Evolutionary conservation across 2,113 vertebrate genomes (phyloP).

Genomic region (Oncorhynchus keta): DNA sequence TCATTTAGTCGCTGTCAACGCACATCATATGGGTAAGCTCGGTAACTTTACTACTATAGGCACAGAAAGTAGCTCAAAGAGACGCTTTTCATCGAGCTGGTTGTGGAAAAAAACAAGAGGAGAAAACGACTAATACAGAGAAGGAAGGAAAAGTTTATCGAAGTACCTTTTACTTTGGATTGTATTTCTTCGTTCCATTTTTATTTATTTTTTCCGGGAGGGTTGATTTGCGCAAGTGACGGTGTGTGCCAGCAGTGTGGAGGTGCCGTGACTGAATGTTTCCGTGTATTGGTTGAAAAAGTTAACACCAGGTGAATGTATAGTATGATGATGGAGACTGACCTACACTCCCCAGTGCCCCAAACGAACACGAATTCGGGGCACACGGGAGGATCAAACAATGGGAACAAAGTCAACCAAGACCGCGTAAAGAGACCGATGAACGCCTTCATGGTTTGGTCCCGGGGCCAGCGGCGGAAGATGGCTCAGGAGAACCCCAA

Average conservation of each 20-base stretch:
- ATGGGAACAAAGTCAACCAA: conserved; percentile 83
- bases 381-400: conserved; percentile 80
- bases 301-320: conserved; percentile 86
- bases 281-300: conserved; percentile 69
- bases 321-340: conserved; percentile 99
- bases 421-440: conserved; percentile 90
- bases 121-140: conserved; percentile 17
- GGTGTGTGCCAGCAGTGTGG: conserved; percentile 18
- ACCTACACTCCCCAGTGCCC: conserved; percentile 90
- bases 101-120: conserved; percentile 42
- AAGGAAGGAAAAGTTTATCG: conserved; percentile 14
- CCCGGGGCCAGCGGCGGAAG: conserved; percentile 82
- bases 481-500: conserved; percentile 87
- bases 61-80: conserved; percentile 65
- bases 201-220: conserved; percentile 25
- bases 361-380: conserved; percentile 88
- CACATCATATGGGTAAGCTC: conserved; percentile 83
- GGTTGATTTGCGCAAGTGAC: conserved; percentile 16
- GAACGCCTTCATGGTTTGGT: conserved; percentile 92
- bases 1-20: conserved; percentile 87
- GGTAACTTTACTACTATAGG: conserved; percentile 59
- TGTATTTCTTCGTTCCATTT: conserved; percentile 33
- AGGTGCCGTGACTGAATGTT: conserved; percentile 64
- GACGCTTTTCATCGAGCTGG: conserved; percentile 50
- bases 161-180: conserved; percentile 45